Base-by-base conservation (phyloP, 2,797 vertebrate species). In the Coendou prehensilis region DNA sequence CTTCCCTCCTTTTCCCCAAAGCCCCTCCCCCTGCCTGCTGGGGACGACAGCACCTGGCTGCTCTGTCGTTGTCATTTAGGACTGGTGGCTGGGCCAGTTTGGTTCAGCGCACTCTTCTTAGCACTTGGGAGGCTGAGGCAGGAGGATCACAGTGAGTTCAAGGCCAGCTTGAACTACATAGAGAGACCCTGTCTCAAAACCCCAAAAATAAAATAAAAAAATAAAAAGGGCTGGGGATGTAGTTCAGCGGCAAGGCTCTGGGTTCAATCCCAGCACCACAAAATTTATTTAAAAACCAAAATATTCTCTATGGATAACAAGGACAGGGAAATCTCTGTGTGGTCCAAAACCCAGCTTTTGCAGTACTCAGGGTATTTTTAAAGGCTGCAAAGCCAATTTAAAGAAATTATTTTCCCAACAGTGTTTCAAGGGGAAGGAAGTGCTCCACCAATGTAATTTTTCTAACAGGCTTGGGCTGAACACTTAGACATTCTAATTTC, bases 381-480 rank as follows among this genome's bases (percentile, higher is more conserved):
- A 85, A 88, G 79, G 56, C 23, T n/a, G 57, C 63, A 71, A 92
- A 75, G n/a, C 50, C 75, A 28, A 20, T 67, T 80, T 73, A 73
- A 76, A 94, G 57, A 79, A 50, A 84, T 57, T 17, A 73, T 73
- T 97, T 93, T 89, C 96, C 95, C 83, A 75, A 47, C 95, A 97
- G 93, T 50, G 91, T 73, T 95, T 92, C 83, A 91, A n/a, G 91
- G 82, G 78, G 96, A 97, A 97, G 95, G 50, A 82, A 97, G 85
- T 26, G 52, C 28, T 88, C 11, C n/a, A 64, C 37, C 94, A 93
- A 95, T 78, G 63, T 85, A 33, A 56, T 37, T 93, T 97, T 86
- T 93, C 95, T 92, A 95, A 92, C 20, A 15, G 6, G 13, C 69
- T 92, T 73, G 80, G 75, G 61, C 95, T 86, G 64, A 96, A 95